Base-by-base conservation (phyloP, 2,113 vertebrate genomes). In the Rhinopithecus roxellana region DNA sequence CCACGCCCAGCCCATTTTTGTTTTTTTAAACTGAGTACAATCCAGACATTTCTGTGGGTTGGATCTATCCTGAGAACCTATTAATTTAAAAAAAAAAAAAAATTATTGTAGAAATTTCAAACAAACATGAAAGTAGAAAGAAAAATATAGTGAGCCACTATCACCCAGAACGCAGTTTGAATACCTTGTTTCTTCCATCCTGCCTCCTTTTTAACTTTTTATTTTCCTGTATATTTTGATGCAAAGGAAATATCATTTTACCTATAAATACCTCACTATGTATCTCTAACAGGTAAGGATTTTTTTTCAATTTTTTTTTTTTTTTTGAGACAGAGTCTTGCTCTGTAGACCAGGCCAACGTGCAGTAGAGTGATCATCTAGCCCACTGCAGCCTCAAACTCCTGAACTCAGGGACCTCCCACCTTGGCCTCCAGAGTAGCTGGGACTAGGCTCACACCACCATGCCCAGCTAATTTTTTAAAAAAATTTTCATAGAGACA, bases 181-280 rank as follows among this genome's bases (percentile, higher is more conserved):
- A 55, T 81, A 18, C 69, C 32, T 77, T 43, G 5, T 92, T 89
- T 93, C 50, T 93, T 84, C 1, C 0, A 38, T 75, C n/a, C 17
- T 38, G 10, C 20, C 38, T 88, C 23, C 35, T 82, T 92, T 70
- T 57, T 64, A 78, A 74, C 23, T 57, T 61, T 82, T 80, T 59
- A 12, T 93, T 85, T 95, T 86, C 79, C 92, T 69, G 17, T 86
- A 55, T 96, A 87, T 87, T 89, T 89, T 93, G 72, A 93, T 86
- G 38, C 23, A 86, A 89, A 84, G 38, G 90, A 94, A 61, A 67
- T 89, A 57, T 67, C 5, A 57, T 94, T 83, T 90, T 12, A 80
- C 55, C 30, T 94, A 0, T 55, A 91, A 93, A 90, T 55, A 82
- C n/a, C 22, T 79, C 20, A 70, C 1, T 78, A 5, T 89, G 13